Evolutionary conservation across 30 jellyfish, hydroid and myxozoan genomes (phyloP).

Genomic region (Aurelia aurita complex sp. Pacific): DNA sequence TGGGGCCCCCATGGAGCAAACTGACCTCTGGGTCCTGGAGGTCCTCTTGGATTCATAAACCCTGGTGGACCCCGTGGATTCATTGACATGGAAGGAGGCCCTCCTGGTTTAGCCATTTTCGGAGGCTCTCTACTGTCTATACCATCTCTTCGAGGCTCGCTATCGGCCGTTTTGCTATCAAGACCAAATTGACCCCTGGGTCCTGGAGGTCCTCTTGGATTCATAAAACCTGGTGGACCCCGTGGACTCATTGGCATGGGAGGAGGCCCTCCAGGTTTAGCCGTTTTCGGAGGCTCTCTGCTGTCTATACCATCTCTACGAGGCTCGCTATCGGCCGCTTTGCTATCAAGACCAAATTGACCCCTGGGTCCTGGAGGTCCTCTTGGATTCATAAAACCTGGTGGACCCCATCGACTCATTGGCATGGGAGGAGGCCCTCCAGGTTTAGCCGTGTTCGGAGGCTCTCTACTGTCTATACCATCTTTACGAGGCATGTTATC

Average conservation of each 20-base stretch:
- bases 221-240: constrained; percentile 14
- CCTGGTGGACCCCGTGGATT: constrained; percentile 28
- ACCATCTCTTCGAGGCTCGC: constrained; percentile 6
- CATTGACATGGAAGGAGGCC: neutral
- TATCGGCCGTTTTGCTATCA: neutral
- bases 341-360: constrained; percentile 6
- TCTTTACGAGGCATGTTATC: neutral
- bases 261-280: no score
- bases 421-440: no score
- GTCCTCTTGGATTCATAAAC: constrained; percentile 40
- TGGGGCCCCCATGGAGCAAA: neutral
- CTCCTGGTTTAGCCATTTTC: neutral
- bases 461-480: constrained; percentile 11
- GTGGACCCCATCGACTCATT: constrained; percentile 14
- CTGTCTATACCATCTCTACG: constrained; percentile 7
- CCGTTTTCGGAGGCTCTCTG: constrained; percentile 22
- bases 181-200: constrained; percentile 3
- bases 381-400: constrained; percentile 29
- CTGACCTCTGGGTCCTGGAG: constrained; percentile 18
- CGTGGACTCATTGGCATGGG: constrained; percentile 5
- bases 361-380: constrained; percentile 32
- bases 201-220: constrained; percentile 48
- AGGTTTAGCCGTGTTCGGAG: constrained; percentile 3
- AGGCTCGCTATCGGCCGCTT: neutral
- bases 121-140: constrained; percentile 16